Percentiles rank a stretch among this genome's conserved stretches.
Evolutionary conservation across 2,888 invertebrate species (phyloP).

Genomic region (Pristionchus mayeri): DNA sequence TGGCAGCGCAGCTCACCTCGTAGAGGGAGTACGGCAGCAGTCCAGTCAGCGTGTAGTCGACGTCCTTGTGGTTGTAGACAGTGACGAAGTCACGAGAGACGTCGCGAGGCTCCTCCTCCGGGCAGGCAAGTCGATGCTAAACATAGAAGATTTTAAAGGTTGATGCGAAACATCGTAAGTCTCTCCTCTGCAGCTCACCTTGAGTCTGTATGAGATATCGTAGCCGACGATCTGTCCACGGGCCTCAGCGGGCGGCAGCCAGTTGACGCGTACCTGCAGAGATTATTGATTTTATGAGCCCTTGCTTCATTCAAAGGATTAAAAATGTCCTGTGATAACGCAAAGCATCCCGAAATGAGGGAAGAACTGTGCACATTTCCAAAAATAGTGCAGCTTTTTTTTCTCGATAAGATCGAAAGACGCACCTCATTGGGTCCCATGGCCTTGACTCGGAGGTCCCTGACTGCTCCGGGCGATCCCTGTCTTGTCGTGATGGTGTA

Average conservation of each 20-base stretch:
- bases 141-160: slow-evolving; percentile 51
- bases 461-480: slow-evolving; percentile 75
- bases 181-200: slow-evolving; percentile 5
- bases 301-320: not conserved
- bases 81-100: slow-evolving; percentile 76
- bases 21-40: slow-evolving; percentile 76
- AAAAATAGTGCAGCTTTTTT: not conserved
- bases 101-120: slow-evolving; percentile 75
- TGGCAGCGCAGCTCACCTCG: slow-evolving; percentile 60
- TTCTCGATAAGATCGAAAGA: not conserved
- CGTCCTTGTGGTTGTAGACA: slow-evolving; percentile 76
- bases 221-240: slow-evolving; percentile 76
- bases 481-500: slow-evolving; percentile 73
- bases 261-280: slow-evolving; percentile 69
- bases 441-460: slow-evolving; percentile 69
- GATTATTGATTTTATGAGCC: not conserved
- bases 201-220: slow-evolving; percentile 74
- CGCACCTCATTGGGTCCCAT: slow-evolving; percentile 66
- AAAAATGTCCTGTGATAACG: too few relatives aligned
- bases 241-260: slow-evolving; percentile 73
- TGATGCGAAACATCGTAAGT: not conserved
- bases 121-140: slow-evolving; percentile 76
- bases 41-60: slow-evolving; percentile 75
- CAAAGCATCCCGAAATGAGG: too few relatives aligned
- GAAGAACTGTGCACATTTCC: not conserved